Base-by-base conservation (phyloP, 2,888 invertebrate genomes). In the Pomacea canaliculata region DNA sequence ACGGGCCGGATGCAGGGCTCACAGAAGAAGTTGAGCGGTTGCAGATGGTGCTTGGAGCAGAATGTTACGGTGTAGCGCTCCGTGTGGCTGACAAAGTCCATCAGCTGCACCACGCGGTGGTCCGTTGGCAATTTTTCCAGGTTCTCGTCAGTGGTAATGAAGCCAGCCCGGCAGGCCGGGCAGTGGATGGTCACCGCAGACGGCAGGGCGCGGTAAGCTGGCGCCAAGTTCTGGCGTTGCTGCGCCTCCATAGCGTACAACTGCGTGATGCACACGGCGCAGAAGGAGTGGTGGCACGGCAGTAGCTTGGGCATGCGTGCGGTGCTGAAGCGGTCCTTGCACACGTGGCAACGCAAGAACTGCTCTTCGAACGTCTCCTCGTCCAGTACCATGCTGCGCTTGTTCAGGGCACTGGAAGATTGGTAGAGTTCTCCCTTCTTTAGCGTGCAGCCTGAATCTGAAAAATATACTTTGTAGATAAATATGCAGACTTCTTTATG, bases 21-120 rank as follows among this genome's bases (percentile, higher is more conserved):
- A 80, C 88, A 88, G 78, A 88, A 88, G 81, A 88, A 88, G 72
- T 87, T 87, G 60, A 88, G 78, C 0, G 87, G 85, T 78, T 88
- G 87, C 16, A 83, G 78, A 23, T 80, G 78, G 71, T 88, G 88
- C 70, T 84, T 86, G 56, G 83, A 82, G 77, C 88, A 88, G 73
- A 85, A 87, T 63, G 83, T 83, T 16, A 86, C 80, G 0, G 84
- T 86, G 65, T 84, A 85, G 80, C 82, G 82, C 37, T 87, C 86
- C 2, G 87, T 87, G 27, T 81, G 80, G 10, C 84, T 83, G 4
- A 87, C 82, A 76, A 89, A 87, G 71, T 88, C 87, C 78, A 87
- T 77, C n/a, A 88, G 83, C 79, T 88, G 87, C 23, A 87, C 82
- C 9, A 88, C 81, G 49, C 87, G 73, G 72, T 88, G 87, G 75